phyloP scores from a whole-genome alignment of 2,113 vertebrate species.

The Heterotilapia buettikoferi region DNA sequence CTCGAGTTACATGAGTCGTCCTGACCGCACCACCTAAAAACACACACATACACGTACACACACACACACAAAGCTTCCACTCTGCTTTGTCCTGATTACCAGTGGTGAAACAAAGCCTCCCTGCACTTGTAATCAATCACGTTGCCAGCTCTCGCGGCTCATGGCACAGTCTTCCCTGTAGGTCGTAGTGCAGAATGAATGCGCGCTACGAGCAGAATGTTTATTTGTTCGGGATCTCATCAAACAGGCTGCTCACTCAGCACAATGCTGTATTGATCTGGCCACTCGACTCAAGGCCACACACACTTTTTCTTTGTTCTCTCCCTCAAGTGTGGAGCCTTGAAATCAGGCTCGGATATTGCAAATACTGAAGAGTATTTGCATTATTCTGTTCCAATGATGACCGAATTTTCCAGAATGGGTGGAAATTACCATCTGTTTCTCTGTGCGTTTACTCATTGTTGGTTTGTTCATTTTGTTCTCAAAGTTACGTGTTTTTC shows the following conservation, averaged over 20 bases:
- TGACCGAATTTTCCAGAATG: not conserved
- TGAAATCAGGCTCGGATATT: not conserved
- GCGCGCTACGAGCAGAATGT: constrained; percentile 22
- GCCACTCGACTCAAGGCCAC: not conserved
- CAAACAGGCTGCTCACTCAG: constrained; percentile 53
- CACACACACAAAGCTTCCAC: not conserved
- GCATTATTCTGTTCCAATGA: not conserved
- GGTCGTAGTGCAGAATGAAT: not conserved
- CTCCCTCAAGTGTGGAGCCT: not conserved
- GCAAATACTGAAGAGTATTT: not conserved
- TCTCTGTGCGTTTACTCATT: not conserved
- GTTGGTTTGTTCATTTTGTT: not conserved
- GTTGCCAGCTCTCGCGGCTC: constrained; percentile 35
- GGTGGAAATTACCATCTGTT: not conserved
- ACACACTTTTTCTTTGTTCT: constrained; percentile 43
- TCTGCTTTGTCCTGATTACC: constrained; percentile 43
- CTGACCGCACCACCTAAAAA: not conserved
- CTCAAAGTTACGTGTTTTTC: not conserved
- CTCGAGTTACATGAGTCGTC: not conserved
- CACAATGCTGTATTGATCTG: constrained; percentile 56
- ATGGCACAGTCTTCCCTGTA: not conserved
- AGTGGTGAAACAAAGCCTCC: constrained; percentile 50
- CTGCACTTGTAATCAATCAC: constrained; percentile 61
- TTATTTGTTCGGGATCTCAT: constrained; percentile 55
- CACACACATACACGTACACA: not conserved